Evolutionary conservation across 2,888 invertebrate genomes (phyloP), one percentile per base, ranked within the genome.

Genomic region (Trissolcus japonicus): DNA sequence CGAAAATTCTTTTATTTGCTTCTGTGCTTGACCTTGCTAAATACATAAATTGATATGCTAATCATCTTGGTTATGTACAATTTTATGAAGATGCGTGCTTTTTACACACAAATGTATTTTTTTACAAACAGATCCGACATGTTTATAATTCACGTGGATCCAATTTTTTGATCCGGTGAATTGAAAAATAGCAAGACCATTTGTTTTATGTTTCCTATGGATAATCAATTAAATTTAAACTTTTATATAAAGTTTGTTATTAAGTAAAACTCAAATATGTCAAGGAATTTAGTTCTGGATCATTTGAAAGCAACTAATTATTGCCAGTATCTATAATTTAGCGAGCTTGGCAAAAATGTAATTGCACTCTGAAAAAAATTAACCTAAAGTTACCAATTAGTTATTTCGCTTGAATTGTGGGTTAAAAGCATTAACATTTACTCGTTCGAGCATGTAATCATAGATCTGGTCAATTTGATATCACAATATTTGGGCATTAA

Each of bases 1-100:
- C 76, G 14, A 66, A 35, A 71, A 71, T 76, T 57, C 66, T 71
- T 76, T 66, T 66, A 71, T 61, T 71, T 71, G 56, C 62, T 66
- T 71, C 62, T 76, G 76, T 57, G 76, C 66, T 71, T 71, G 76
- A 76, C 76, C 76, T 76, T 76, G 66, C 71, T 76, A 76, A 76
- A 76, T 71, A 76, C 71, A 76, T 71, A 71, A 76, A 71, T 76
- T 66, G 57, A 71, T 66, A 62, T 71, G 71, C 57, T 66, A 71
- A 76, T 66, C 19, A 25, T 65, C 11, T 2, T 40, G n/a, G 25
- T 66, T 66, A 61, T 69, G 61, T 62, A 57, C 61, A 69, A 60
- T 60, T 56, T 61, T 50, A 60, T 57, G 46, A 46, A 17, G n/a
- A 55, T 51, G 13, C 16, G 11, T 7, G 35, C 9, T 35, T 35